Conservation (phyloP, 2,888 invertebrate genomes). For the Microctonus aethiopoides region DNA sequence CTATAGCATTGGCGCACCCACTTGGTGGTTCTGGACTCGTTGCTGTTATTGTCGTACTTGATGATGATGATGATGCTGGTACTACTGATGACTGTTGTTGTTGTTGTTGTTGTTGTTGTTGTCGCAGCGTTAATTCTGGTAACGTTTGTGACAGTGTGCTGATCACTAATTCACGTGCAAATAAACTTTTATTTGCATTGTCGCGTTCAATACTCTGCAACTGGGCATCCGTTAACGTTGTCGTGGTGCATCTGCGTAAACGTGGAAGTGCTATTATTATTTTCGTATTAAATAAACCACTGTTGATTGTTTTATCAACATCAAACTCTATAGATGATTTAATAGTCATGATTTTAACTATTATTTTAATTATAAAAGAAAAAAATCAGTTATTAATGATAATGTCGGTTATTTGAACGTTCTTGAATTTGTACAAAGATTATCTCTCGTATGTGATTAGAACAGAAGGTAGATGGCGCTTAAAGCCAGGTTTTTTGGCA, state of each 20-base stretch:
- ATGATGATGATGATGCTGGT: slow-evolving; percentile 52
- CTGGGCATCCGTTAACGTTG: slow-evolving; percentile 61
- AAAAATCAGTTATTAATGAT: background rate
- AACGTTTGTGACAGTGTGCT: slow-evolving; percentile 61
- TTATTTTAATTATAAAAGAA: background rate
- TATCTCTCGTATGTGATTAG: background rate
- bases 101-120: slow-evolving; percentile 56
- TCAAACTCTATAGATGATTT: background rate
- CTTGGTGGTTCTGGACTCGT: slow-evolving; percentile 59
- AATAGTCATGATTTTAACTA: background rate
- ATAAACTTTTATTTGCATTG: slow-evolving; percentile 63
- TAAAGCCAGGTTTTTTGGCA: slow-evolving; percentile 46
- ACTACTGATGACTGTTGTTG: slow-evolving; percentile 46
- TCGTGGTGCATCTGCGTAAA: slow-evolving; percentile 60
- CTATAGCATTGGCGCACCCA: slow-evolving; percentile 45
- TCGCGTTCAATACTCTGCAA: slow-evolving; percentile 63
- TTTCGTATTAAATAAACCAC: background rate
- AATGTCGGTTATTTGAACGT: background rate
- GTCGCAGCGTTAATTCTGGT: slow-evolving; percentile 57
- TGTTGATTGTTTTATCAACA: background rate
- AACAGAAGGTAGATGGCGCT: background rate
- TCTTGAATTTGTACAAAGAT: background rate
- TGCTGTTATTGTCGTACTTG: slow-evolving; percentile 54
- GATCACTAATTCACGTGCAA: slow-evolving; percentile 61
- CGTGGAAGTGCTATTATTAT: slow-evolving; percentile 35